phyloP scores from a whole-genome alignment of 37 sponge, comb jelly and placozoan species.

The Cliona cf. orientalis region DNA sequence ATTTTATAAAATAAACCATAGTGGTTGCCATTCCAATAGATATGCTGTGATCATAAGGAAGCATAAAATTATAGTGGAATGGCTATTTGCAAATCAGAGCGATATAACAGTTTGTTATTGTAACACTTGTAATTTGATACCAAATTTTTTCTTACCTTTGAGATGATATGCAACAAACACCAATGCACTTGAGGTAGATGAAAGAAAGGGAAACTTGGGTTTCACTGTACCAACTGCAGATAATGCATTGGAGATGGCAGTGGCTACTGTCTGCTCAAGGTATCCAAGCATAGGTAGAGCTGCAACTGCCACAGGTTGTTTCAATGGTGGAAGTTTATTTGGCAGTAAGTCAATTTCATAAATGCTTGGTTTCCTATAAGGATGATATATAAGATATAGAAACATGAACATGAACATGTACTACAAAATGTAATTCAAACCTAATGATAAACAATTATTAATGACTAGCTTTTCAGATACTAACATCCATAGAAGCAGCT shows the following conservation, averaged over 20 bases:
- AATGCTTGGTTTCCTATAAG: slow-evolving; percentile 59
- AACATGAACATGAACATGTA: background rate
- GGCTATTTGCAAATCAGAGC: background rate
- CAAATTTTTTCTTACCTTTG: slow-evolving; percentile 76
- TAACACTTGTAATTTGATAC: background rate
- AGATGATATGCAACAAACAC: slow-evolving; percentile 87
- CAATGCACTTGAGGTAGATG: slow-evolving; percentile 78
- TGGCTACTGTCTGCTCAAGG: slow-evolving; percentile 93
- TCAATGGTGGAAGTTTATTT: slow-evolving; percentile 89
- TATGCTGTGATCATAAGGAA: background rate
- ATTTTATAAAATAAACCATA: too few species aligned
- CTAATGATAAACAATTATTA: background rate
- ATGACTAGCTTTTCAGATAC: background rate
- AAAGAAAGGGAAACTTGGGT: slow-evolving; percentile 91
- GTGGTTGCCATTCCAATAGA: too few species aligned
- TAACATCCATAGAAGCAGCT: background rate
- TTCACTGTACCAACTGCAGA: slow-evolving; percentile 86
- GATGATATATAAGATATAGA: background rate
- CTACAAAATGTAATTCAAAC: background rate
- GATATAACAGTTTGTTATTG: background rate
- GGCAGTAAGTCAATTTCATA: slow-evolving; percentile 74
- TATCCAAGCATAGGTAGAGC: slow-evolving; percentile 95
- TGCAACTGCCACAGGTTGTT: slow-evolving; percentile 61
- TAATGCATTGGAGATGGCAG: slow-evolving; percentile 78
- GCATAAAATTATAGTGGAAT: background rate